Conservation (phyloP, 2,797 vertebrate genomes). For the Ataeniobius toweri region DNA sequence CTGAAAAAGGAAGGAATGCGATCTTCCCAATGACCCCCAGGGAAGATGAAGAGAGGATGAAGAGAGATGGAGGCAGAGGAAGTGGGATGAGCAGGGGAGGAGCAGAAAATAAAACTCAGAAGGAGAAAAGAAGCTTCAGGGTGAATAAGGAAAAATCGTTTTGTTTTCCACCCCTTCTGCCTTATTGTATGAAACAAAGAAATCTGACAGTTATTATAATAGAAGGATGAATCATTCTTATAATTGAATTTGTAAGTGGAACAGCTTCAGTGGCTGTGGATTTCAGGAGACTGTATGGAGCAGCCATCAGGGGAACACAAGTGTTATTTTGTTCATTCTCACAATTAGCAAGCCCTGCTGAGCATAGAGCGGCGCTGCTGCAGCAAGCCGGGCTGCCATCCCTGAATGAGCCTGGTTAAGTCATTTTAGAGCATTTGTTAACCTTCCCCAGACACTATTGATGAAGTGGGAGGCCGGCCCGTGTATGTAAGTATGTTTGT, state of each 20-base stretch:
- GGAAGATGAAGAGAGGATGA: slow-evolving; percentile 62
- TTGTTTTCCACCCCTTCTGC: slow-evolving; percentile 64
- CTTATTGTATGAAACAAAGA: slow-evolving; percentile 78
- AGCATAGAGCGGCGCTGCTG: slow-evolving; percentile 24
- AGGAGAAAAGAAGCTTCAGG: slow-evolving; percentile 55
- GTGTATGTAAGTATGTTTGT: slow-evolving; percentile 16
- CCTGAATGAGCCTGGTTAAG: slow-evolving; percentile 26
- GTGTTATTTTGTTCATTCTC: slow-evolving; percentile 49
- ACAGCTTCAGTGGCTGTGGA: slow-evolving; percentile 60
- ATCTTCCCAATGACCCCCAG: slow-evolving; percentile 46
- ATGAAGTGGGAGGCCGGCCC: slow-evolving; percentile 21
- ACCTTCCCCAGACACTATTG: slow-evolving; percentile 32
- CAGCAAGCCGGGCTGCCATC: slow-evolving; percentile 39
- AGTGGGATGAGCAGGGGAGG: slow-evolving; percentile 51
- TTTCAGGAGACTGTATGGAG: slow-evolving; percentile 55
- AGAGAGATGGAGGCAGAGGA: slow-evolving; percentile 57
- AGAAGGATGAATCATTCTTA: slow-evolving; percentile 76
- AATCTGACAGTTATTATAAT: slow-evolving; percentile 83
- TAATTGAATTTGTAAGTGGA: slow-evolving; percentile 81
- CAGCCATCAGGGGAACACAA: slow-evolving; percentile 46
- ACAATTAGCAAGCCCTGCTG: slow-evolving; percentile 57
- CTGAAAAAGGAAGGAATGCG: slow-evolving; percentile 53
- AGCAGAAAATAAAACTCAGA: slow-evolving; percentile 48
- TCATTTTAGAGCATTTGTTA: slow-evolving; percentile 41
- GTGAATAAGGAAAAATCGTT: slow-evolving; percentile 60